Conservation (phyloP, 2,888 invertebrate species). For the Ditylenchus weischeri region DNA sequence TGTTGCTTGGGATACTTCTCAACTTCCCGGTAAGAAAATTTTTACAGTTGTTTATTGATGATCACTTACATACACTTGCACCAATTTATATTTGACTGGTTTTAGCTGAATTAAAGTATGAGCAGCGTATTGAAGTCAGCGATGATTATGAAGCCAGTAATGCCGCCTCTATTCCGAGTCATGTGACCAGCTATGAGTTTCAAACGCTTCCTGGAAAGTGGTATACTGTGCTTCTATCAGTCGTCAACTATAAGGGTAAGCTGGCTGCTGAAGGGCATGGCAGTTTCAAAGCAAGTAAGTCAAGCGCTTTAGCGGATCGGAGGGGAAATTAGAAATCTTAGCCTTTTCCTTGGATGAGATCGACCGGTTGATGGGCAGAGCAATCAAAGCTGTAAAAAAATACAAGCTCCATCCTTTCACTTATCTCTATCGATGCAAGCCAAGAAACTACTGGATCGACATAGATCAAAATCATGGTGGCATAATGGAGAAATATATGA, state of each 20-base stretch:
- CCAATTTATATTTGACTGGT: not conserved
- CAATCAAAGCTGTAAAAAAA: constrained; percentile 15
- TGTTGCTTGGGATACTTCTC: constrained; percentile 3
- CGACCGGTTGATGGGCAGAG: constrained; percentile 20
- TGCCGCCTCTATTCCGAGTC: not conserved
- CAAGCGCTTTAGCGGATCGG: not conserved
- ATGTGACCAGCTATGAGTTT: constrained; percentile 15
- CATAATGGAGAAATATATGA: constrained; percentile 46
- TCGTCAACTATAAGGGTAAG: not conserved
- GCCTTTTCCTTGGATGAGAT: constrained; percentile 29
- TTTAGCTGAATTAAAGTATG: constrained; percentile 10
- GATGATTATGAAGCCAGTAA: constrained; percentile 8
- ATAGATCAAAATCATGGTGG: constrained; percentile 20
- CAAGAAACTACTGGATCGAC: constrained; percentile 38
- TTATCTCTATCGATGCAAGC: constrained; percentile 42
- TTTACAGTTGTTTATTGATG: not conserved
- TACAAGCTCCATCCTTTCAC: constrained; percentile 22
- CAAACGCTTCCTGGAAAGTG: not conserved
- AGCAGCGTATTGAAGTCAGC: constrained; percentile 12
- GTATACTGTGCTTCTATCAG: not conserved
- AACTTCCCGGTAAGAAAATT: not conserved
- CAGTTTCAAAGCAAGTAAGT: constrained; percentile 12
- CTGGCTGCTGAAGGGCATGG: not conserved
- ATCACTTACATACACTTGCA: no score
- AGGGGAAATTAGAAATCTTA: not conserved